phyloP scores from a whole-genome alignment of 2,797 vertebrate species.

The Spinibarbus caldwelli region DNA sequence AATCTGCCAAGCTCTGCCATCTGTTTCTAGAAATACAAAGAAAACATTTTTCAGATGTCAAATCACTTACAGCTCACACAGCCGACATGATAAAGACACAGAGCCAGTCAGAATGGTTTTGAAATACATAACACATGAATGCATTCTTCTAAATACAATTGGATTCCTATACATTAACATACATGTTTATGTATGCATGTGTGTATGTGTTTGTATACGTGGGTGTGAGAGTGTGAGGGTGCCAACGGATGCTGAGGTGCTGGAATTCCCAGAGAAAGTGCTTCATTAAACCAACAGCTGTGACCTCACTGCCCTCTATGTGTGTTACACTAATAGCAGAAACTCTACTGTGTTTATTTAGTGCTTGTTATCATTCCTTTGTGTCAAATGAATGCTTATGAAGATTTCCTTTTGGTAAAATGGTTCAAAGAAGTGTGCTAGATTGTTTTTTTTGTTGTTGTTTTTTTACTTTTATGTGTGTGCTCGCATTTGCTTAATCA shows the following conservation, averaged over 20 bases:
- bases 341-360: background rate
- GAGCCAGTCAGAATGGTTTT: background rate
- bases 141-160: background rate
- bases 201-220: background rate
- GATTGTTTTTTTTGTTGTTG: background rate
- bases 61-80: background rate
- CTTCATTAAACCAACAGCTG: slow-evolving; percentile 40
- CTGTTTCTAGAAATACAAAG: background rate
- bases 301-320: background rate
- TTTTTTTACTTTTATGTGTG: background rate
- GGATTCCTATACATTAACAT: background rate
- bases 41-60: background rate
- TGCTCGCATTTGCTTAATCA: background rate
- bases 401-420: background rate
- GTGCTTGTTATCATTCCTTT: background rate
- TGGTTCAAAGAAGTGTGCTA: background rate
- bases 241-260: background rate
- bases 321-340: background rate
- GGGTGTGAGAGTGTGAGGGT: background rate
- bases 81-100: background rate
- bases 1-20: background rate
- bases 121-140: background rate
- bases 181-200: background rate
- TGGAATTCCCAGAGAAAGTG: background rate
- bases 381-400: background rate